Evolutionary conservation across 2,113 vertebrate genomes (phyloP).

Genomic region (Elachura formosa): DNA sequence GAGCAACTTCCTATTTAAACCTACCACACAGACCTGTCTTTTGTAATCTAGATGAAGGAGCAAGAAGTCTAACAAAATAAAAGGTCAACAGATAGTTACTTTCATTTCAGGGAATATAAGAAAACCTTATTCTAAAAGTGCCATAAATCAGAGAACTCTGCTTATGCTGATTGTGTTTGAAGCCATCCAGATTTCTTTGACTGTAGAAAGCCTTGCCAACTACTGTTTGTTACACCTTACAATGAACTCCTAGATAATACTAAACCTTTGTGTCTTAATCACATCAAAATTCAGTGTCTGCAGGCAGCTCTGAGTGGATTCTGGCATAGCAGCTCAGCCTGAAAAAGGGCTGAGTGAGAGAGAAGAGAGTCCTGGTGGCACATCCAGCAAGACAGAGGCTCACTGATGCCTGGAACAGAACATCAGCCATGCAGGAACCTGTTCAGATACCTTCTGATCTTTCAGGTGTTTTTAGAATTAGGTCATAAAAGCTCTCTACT

Average conservation of each 20-base stretch:
- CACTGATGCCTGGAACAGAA: neutral
- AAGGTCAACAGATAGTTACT: neutral
- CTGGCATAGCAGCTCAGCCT: neutral
- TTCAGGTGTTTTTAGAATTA: neutral
- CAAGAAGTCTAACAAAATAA: neutral
- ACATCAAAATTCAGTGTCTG: neutral
- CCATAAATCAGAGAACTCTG: neutral
- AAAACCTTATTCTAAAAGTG: neutral
- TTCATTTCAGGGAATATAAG: neutral
- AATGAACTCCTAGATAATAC: neutral
- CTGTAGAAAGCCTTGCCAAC: neutral
- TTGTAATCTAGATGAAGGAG: neutral
- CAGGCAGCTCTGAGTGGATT: neutral
- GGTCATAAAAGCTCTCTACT: neutral
- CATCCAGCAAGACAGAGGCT: neutral
- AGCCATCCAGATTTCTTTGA: neutral
- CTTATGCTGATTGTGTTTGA: neutral
- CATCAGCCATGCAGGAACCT: neutral
- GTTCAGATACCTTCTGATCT: neutral
- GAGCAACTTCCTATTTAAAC: neutral
- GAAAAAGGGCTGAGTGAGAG: neutral
- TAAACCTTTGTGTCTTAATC: neutral
- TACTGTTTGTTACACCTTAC: neutral
- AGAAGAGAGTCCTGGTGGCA: neutral
- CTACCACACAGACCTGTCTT: neutral